phyloP scores from a whole-genome alignment of 1,140 invertebrate species.

The Drosophila navojoa region DNA sequence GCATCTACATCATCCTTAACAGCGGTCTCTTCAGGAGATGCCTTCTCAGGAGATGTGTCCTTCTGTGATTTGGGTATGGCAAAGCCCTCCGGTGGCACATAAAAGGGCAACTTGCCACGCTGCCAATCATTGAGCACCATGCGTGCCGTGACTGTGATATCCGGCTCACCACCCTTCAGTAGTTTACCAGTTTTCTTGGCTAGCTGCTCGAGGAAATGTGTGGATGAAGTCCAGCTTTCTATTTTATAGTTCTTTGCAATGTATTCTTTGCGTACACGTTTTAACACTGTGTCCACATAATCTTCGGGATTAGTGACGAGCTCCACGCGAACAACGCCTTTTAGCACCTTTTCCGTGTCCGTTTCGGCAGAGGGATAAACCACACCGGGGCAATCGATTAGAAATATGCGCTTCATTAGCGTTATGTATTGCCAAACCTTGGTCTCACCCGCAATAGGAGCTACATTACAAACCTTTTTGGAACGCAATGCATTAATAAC shows the following conservation, averaged over 20 bases:
- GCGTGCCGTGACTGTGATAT: conserved; percentile 93
- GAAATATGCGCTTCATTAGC: conserved; percentile 97
- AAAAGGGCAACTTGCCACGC: conserved; percentile 98
- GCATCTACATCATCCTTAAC: conserved; percentile 64
- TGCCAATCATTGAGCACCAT: conserved; percentile 99
- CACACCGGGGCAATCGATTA: conserved; percentile 99
- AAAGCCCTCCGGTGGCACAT: conserved; percentile 92
- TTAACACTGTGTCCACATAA: conserved; percentile 94
- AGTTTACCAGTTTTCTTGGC: conserved; percentile 94
- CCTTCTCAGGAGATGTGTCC: conserved; percentile 45
- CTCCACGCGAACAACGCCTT: conserved; percentile 98
- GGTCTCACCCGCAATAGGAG: conserved; percentile 99
- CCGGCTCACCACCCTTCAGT: conserved; percentile 97
- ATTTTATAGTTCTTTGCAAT: conserved; percentile 96
- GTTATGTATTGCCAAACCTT: conserved; percentile 99
- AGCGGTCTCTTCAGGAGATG: conserved; percentile 17
- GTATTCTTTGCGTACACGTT: conserved; percentile 95
- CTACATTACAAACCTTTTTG: conserved; percentile 99
- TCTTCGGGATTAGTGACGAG: conserved; percentile 97
- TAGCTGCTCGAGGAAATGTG: conserved; percentile 97
- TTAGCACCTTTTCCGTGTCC: conserved; percentile 98
- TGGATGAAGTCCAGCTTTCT: conserved; percentile 89
- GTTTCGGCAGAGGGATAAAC: conserved; percentile 97
- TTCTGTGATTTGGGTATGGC: conserved; percentile 86
- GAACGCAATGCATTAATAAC: conserved; percentile 98